A percentile compares a stretch with the other conserved stretches of the same genome.
These are phyloP conservation scores for Harmothoe impar DNA, from an alignment of 2,888 invertebrate genomes.

Conservation along the genomic window DNA sequence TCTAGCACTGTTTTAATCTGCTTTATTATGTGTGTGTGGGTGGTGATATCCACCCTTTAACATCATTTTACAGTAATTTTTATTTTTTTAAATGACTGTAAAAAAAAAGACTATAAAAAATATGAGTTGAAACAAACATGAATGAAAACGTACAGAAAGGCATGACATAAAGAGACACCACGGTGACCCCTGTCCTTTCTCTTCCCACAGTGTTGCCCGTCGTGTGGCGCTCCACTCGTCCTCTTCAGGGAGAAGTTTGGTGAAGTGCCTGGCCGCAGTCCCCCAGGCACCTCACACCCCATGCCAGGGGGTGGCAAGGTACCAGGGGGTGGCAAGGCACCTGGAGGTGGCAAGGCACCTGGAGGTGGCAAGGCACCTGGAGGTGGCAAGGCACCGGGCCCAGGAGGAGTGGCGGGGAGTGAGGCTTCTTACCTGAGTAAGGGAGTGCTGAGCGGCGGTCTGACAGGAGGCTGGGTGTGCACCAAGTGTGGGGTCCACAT, in stretches of 20 bases:
- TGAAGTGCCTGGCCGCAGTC: constrained; percentile 4
- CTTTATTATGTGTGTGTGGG: no score
- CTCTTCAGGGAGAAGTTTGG: constrained; percentile 59
- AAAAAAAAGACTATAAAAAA: no score
- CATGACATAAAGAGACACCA: background rate
- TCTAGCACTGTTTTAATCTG: no score
- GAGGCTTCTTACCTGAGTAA: background rate
- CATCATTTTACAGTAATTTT: no score
- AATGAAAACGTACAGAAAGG: no score
- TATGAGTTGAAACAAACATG: no score
- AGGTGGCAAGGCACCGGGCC: background rate
- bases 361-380: background rate
- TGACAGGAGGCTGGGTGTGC: constrained; percentile 51
- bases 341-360: background rate
- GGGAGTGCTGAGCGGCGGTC: background rate
- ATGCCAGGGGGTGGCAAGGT: background rate
- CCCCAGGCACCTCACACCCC: background rate
- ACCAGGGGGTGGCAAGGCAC: background rate
- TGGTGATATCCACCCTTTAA: no score
- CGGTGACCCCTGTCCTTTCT: background rate
- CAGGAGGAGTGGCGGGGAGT: background rate
- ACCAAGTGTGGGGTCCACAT: constrained; percentile 55
- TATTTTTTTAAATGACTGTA: no score
- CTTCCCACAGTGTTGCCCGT: constrained; percentile 47
- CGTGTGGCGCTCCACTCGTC: constrained; percentile 52